Conservation (phyloP, 2,888 invertebrate species). For the Sarcophaga rosellei region DNA sequence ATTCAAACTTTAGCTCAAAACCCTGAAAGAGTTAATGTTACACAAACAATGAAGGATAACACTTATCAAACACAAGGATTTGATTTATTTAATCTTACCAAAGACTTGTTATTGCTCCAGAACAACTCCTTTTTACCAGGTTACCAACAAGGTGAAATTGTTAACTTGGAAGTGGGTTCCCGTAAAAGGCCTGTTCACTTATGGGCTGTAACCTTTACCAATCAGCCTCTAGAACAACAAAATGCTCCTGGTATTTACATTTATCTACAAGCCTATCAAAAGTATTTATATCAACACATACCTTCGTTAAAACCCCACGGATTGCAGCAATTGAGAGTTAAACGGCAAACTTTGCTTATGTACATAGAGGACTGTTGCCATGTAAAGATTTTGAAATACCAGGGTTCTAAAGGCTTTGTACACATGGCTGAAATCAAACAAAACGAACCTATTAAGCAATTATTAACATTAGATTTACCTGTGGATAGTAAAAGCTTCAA, state of each 20-base stretch:
- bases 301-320: slow-evolving; percentile 82
- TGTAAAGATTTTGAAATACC: slow-evolving; percentile 76
- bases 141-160: slow-evolving; percentile 68
- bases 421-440: slow-evolving; percentile 73
- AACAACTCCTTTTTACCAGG: slow-evolving; percentile 48
- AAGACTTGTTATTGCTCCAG: slow-evolving; percentile 9
- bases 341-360: slow-evolving; percentile 82
- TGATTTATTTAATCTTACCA: not conserved
- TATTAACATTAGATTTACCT: slow-evolving; percentile 71
- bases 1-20: not conserved
- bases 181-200: slow-evolving; percentile 72
- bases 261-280: slow-evolving; percentile 79
- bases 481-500: slow-evolving; percentile 52
- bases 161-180: slow-evolving; percentile 59
- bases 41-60: not conserved
- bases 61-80: not conserved
- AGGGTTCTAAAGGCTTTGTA: slow-evolving; percentile 80
- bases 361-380: slow-evolving; percentile 80
- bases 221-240: slow-evolving; percentile 9
- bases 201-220: slow-evolving; percentile 77
- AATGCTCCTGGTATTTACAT: slow-evolving; percentile 80
- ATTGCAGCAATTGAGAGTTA: slow-evolving; percentile 78
- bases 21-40: not conserved
- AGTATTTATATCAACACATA: slow-evolving; percentile 74
- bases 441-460: slow-evolving; percentile 65